These are phyloP conservation scores for Microctonus aethiopoides DNA, from an alignment of 2,888 invertebrate species.

Conservation along the genomic window DNA sequence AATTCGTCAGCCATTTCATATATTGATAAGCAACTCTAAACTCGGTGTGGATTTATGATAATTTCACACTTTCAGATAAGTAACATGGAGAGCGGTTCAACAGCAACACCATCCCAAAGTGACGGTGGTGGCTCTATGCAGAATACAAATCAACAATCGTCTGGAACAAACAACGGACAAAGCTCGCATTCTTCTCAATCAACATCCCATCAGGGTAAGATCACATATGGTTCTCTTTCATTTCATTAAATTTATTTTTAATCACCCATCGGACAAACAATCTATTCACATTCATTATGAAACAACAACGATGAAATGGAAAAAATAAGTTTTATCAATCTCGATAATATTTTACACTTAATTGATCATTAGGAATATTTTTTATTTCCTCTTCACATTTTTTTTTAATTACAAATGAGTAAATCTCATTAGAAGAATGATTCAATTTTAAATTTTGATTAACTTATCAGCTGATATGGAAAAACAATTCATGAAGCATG, in stretches of 20 bases:
- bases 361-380: not conserved
- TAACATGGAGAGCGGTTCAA: slow-evolving; percentile 62
- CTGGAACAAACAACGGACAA: slow-evolving; percentile 53
- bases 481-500: not conserved
- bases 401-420: not conserved
- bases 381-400: not conserved
- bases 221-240: slow-evolving; percentile 14
- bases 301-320: not conserved
- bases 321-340: not conserved
- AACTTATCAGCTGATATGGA: not conserved
- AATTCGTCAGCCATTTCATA: not conserved
- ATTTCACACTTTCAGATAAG: slow-evolving; percentile 54
- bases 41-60: slow-evolving; percentile 2
- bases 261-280: not conserved
- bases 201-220: slow-evolving; percentile 61
- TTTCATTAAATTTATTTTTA: not conserved
- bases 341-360: not conserved
- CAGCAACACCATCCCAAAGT: slow-evolving; percentile 58
- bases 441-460: not conserved
- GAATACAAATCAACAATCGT: slow-evolving; percentile 58
- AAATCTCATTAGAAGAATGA: not conserved
- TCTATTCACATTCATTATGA: not conserved
- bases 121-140: slow-evolving; percentile 56
- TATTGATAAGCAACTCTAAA: slow-evolving; percentile 2
- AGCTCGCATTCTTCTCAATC: slow-evolving; percentile 58